Base-by-base conservation (phyloP, 2,888 invertebrate species). In the Lepeophtheirus nordmannii region DNA sequence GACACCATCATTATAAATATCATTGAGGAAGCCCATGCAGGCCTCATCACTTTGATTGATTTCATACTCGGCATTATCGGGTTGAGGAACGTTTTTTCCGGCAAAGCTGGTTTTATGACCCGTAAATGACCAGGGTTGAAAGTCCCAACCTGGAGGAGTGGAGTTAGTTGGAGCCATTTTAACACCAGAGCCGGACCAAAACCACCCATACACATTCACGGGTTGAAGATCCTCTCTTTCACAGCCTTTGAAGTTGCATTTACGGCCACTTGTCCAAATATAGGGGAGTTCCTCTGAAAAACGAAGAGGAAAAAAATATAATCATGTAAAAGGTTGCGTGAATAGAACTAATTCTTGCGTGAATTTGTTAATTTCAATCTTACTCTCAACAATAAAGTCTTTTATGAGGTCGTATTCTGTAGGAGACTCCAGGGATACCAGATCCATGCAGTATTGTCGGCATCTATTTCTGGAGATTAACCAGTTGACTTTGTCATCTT, bases 161-260 rank as follows among this genome's bases (percentile, higher is more conserved):
- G 89, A 87, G 40, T 85, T 85, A 66, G 90, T 90, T 68, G 89
- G 83, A 59, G 90, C 89, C 74, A 90, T 87, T 79, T 90, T 90
- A 69, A 86, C 89, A 39, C 90, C 90, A 10, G 89, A 89, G 70
- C 89, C 90, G 9, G 88, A 89, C 90, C 90, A 91, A 82, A 91
- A 91, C 90, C 90, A 91, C 67, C 88, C 88, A 76, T 87, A 86
- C 71, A 86, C 82, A 74, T 86, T 86, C 68, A 86, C 83, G n/a
- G 88, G 88, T 77, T 87, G 86, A 72, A 88, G 78, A 76, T 88
- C 88, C 61, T 84, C 77, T 67, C 88, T 81, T 77, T 87, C 86
- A 76, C 88, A 91, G 56, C 90, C 90, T 75, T 88, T 88, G 74
- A 91, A 91, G 78, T 91, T 90, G 74, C 90, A 91, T 76, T 90